Base-by-base conservation (phyloP, 2,797 vertebrate species). In the Gastrophryne carolinensis region DNA sequence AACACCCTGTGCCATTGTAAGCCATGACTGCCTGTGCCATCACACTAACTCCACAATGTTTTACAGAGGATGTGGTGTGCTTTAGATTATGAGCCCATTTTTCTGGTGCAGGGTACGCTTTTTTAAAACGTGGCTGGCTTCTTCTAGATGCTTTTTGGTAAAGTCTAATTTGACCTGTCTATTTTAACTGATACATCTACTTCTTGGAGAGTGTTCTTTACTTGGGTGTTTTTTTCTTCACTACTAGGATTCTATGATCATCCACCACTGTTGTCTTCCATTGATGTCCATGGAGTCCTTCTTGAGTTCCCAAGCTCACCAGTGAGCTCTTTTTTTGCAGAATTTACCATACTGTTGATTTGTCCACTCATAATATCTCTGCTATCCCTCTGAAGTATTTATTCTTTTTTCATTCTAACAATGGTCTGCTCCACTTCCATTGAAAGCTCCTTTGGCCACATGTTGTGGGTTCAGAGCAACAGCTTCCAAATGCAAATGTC, bases 251-350 rank as follows among this genome's bases (percentile, higher is more conserved):
- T 17, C n/a, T n/a, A n/a, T n/a, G n/a, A n/a, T n/a, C n/a, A n/a
- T n/a, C n/a, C n/a, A n/a, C n/a, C n/a, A n/a, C 49, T 52, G 49
- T 52, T 52, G 49, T 49, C 44, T 49, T 49, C 44, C 44, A n/a
- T 49, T 5, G 44, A 49, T 2, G 49, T 52, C 24, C 17, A 17
- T 6, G 49, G 10, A 23, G 17, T 52, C 49, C 8, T 23, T 23
- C 19, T 17, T 52, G 49, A 17, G 15, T 52, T 52, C 5, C 30
- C 30, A 32, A 32, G 4, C 30, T 32, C 30, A 4, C 9, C 4
- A 9, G 9, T 9, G 30, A 4, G 4, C 30, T 32, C 17, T 30
- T 32, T 1, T 57, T 57, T 32, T 27, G 29, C 27, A 32, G 54
- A 57, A 30, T 57, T 26, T 57, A 57, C 29, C 54, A 57, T 4